Evolutionary conservation across 2,113 vertebrate genomes (phyloP).

Genomic region (Ciconia boyciana): DNA sequence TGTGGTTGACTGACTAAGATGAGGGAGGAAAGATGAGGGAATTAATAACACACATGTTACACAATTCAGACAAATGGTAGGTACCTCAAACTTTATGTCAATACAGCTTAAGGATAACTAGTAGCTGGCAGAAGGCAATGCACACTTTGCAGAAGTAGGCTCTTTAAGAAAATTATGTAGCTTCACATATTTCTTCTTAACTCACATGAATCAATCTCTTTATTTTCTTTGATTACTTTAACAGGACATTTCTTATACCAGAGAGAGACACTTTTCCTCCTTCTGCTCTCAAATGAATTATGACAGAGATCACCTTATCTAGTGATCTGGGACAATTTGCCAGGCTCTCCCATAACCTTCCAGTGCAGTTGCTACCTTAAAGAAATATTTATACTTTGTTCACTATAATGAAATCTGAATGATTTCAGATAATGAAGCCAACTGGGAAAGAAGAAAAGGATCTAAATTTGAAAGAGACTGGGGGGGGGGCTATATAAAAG

Average conservation of each 20-base stretch:
- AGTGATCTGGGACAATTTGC: constrained; percentile 17
- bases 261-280: not conserved
- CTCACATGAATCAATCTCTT: not conserved
- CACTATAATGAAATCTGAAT: constrained; percentile 20
- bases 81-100: not conserved
- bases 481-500: not conserved
- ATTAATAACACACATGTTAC: not conserved
- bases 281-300: constrained; percentile 15
- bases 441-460: constrained; percentile 24
- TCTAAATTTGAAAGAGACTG: constrained; percentile 16
- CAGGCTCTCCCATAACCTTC: constrained; percentile 3
- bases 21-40: not conserved
- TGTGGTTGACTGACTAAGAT: not conserved
- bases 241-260: not conserved
- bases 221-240: constrained; percentile 37
- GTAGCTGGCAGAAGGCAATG: not conserved
- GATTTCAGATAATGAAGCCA: constrained; percentile 47
- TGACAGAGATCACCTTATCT: constrained; percentile 3
- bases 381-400: constrained; percentile 30
- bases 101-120: not conserved
- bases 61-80: not conserved
- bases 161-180: not conserved
- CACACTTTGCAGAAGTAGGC: not conserved
- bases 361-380: not conserved
- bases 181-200: not conserved